These are phyloP conservation scores for Pachyseris speciosa DNA, from an alignment of 64 coral and sea anemone genomes.

Conservation along the genomic window DNA sequence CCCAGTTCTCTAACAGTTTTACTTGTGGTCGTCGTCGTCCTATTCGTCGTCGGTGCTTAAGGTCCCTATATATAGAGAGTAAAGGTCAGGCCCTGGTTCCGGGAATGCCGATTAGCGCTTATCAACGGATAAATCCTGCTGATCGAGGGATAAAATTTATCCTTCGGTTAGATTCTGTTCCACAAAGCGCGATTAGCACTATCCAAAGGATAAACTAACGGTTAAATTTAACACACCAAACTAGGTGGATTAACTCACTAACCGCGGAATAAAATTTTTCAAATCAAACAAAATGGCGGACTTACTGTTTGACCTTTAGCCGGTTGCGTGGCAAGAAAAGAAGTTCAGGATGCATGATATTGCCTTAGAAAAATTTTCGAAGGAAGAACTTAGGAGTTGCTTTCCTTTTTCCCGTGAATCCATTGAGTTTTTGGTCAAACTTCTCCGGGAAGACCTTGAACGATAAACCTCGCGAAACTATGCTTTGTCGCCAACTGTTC, in stretches of 20 bases:
- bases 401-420: conserved; percentile 47
- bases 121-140: not conserved
- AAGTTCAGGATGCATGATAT: conserved; percentile 29
- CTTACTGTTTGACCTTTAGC: conserved; percentile 3
- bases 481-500: conserved; percentile 26
- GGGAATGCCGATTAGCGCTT: no score
- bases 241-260: conserved; percentile 69
- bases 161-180: conserved; percentile 56
- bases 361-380: conserved; percentile 18
- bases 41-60: no score
- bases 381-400: conserved; percentile 45
- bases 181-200: conserved; percentile 55
- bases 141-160: conserved; percentile 18
- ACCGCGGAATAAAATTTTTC: conserved; percentile 29
- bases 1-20: no score
- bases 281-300: conserved; percentile 39
- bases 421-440: conserved; percentile 35
- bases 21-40: no score
- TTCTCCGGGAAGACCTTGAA: conserved; percentile 34
- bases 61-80: no score
- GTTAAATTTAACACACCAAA: conserved; percentile 68
- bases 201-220: conserved; percentile 42
- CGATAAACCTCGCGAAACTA: conserved; percentile 28
- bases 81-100: no score
- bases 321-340: not conserved